Conservation (phyloP, 2,797 vertebrate genomes). For the Pelobates cultripes region DNA sequence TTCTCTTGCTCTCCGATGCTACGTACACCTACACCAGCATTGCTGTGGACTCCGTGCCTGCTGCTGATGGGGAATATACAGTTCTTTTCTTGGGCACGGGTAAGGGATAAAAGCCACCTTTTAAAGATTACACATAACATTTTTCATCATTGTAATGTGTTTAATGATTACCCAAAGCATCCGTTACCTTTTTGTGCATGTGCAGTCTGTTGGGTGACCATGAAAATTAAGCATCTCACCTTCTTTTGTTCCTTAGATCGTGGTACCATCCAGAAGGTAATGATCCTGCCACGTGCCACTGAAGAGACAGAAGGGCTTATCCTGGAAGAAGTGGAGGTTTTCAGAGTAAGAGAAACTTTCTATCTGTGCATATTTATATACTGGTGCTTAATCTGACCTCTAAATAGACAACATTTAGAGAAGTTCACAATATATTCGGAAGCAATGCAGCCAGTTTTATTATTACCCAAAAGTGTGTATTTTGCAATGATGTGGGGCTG, state of each 20-base stretch:
- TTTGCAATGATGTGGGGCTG: too few species aligned
- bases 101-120: constrained; percentile 45
- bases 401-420: too few species aligned
- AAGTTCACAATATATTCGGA: too few species aligned
- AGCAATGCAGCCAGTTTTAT: too few species aligned
- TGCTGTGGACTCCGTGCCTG: constrained; percentile 84
- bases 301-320: constrained; percentile 80
- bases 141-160: too few species aligned
- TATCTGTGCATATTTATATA: too few species aligned
- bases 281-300: constrained; percentile 80
- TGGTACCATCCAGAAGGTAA: constrained; percentile 85
- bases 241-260: constrained; percentile 67
- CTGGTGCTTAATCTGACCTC: too few species aligned
- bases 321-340: constrained; percentile 84
- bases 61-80: constrained; percentile 83
- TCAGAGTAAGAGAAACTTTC: constrained; percentile 70
- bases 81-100: constrained; percentile 86
- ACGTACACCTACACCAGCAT: constrained; percentile 83
- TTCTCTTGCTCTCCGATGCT: constrained; percentile 81
- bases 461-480: too few species aligned
- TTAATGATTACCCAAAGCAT: too few species aligned
- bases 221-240: neutral
- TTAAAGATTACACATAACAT: too few species aligned
- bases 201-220: too few species aligned
- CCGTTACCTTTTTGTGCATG: neutral